Base-by-base conservation (phyloP, 2,797 vertebrate species). In the Epinephelus malabaricus region DNA sequence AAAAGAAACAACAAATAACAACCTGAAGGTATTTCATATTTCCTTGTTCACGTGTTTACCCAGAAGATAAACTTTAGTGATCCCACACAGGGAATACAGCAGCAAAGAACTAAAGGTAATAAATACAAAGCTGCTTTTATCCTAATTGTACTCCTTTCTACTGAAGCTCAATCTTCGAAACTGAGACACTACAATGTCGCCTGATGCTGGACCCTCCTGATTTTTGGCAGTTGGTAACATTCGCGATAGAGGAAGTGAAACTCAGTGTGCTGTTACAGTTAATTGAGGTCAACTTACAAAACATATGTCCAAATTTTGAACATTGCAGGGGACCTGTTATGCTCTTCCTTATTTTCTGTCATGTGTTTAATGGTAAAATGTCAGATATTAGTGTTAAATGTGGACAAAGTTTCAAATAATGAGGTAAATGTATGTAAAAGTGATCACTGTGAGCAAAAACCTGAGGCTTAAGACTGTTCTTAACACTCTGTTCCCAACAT, bases 161-260 rank as follows among this genome's bases (percentile, higher is more conserved):
- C 2, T n/a, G 3, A 54, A 21, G 4, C 21, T 49, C 10, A 34
- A 18, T 23, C 9, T 69, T 0, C 19, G 8, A 34, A 21, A 30
- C 12, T 1, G 4, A 21, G 43, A 2, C 9, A 64, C 2, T 6
- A 4, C 7, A 15, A 2, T n/a, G 47, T 0, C 1, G 1, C 0
- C 21, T 61, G 34, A 51, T 1, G 1, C 27, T n/a, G 2, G 15
- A 47, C 47, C 25, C 18, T 50, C 47, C 43, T 5, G 5, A 3
- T 25, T 19, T 53, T 60, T 14, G 56, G 11, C 53, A 30, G 49
- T 34, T 73, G 30, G 9, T 1, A 1, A 19, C 1, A 43, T 34
- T 73, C 23, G 9, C 0, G 1, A 19, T 1, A 17, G 55, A 63
- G 45, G 66, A 82, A 79, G 47, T 74, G 1, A 82, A 73, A 79